Evolutionary conservation across 2,888 invertebrate genomes (phyloP), one percentile per base, ranked within the genome.

Genomic region (Lingula anatina): DNA sequence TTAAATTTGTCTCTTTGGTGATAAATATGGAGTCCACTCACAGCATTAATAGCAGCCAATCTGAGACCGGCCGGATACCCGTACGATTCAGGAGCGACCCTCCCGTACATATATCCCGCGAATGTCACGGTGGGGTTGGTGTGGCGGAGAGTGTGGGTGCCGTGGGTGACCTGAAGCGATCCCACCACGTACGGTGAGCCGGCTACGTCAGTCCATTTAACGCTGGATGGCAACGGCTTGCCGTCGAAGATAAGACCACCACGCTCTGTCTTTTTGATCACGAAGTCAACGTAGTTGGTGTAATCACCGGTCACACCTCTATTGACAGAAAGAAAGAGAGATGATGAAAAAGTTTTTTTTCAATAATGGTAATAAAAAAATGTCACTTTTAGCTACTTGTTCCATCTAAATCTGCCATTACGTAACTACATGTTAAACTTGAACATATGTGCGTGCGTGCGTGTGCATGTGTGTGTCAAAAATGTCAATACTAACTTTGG

Each of bases 11-110:
- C n/a, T n/a, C n/a, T n/a, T n/a, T n/a, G n/a, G n/a, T n/a, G n/a
- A n/a, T n/a, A n/a, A n/a, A n/a, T n/a, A n/a, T n/a, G n/a, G n/a
- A n/a, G n/a, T n/a, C n/a, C n/a, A 51, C 31, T 7, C 27, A 28
- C 41, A 27, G 23, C 21, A 18, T 44, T 44, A 15, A 49, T 46
- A 3, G 27, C 9, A 5, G 47, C 47, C 18, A 48, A 23, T 41
- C 46, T 21, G 28, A 50, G 26, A 18, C 60, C 60, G 9, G 53
- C 48, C n/a, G 49, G 39, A 24, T 39, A 39, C 2, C 51, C 59
- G 45, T 60, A 60, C 9, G 53, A 50, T 40, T 60, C 59, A 39
- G 54, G 53, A 21, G 44, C 36, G 23, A 48, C 42, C 21, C 46
- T 26, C 1, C 60, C 60, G 38, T 60, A 60, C 24, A 56, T 42